Percentiles rank a stretch among this genome's conserved stretches.
phyloP scores from a whole-genome alignment of 2,113 vertebrate species.

The Condylura cristata region DNA sequence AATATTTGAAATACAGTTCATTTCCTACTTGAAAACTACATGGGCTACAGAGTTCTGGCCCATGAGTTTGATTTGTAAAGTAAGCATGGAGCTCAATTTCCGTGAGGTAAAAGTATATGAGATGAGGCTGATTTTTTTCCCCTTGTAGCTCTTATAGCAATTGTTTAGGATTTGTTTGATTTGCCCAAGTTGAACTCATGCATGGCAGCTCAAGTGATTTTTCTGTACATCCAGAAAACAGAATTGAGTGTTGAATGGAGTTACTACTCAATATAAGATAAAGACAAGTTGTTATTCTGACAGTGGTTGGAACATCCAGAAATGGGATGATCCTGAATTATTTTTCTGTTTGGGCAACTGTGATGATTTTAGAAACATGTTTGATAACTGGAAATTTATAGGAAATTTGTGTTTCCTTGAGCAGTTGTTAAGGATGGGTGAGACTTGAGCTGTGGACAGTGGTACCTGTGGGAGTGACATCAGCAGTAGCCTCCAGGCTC shows the following conservation, averaged over 20 bases:
- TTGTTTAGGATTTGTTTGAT: conserved; percentile 43
- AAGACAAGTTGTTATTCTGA: not conserved
- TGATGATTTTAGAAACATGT: not conserved
- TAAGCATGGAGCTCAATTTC: not conserved
- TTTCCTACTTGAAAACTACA: conserved; percentile 36
- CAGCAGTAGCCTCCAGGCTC: not conserved
- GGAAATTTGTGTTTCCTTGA: conserved; percentile 24
- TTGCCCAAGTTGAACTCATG: conserved; percentile 54
- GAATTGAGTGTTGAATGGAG: conserved; percentile 51
- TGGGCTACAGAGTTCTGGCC: conserved; percentile 15
- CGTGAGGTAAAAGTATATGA: not conserved
- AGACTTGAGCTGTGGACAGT: not conserved
- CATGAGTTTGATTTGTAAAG: not conserved
- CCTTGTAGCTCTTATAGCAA: not conserved
- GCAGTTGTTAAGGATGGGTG: not conserved
- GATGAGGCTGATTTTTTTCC: not conserved
- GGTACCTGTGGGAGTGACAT: not conserved
- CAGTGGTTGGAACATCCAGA: conserved; percentile 23
- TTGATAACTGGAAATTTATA: conserved; percentile 6
- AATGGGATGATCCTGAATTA: conserved; percentile 22
- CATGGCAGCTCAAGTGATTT: conserved; percentile 51
- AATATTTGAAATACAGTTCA: conserved; percentile 18
- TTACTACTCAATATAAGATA: too few relatives aligned
- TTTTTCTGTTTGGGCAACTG: not conserved
- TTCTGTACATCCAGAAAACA: conserved; percentile 37